These are phyloP conservation scores for Prolemur simus DNA, from an alignment of 2,113 vertebrate genomes.

Conservation along the genomic window DNA sequence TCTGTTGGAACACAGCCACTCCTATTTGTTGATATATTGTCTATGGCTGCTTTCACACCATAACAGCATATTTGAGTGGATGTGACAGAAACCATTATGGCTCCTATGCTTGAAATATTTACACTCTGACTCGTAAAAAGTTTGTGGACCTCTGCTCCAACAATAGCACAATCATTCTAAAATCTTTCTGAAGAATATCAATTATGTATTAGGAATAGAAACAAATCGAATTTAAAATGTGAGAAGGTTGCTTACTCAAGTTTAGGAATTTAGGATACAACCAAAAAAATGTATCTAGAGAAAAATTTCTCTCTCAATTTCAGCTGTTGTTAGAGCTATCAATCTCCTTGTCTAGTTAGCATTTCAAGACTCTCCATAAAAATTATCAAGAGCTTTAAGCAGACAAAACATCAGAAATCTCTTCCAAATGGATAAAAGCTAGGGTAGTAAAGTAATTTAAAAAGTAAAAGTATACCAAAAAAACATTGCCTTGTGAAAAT, in stretches of 20 bases:
- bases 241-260: not conserved
- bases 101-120: not conserved
- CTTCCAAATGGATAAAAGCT: conserved; percentile 41
- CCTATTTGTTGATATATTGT: not conserved
- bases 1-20: not conserved
- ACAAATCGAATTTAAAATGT: conserved; percentile 8
- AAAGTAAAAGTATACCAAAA: not conserved
- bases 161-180: not conserved
- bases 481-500: conserved; percentile 11
- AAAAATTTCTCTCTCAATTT: conserved; percentile 28
- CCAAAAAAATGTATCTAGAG: not conserved
- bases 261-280: not conserved
- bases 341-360: conserved; percentile 56
- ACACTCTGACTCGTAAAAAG: not conserved
- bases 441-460: conserved; percentile 34
- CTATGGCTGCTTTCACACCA: not conserved
- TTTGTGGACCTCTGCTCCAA: not conserved
- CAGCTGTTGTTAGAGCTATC: conserved; percentile 36
- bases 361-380: conserved; percentile 33
- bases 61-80: not conserved
- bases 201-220: conserved; percentile 15
- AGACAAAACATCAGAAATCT: conserved; percentile 45
- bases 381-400: conserved; percentile 63
- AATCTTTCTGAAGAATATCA: not conserved
- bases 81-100: not conserved